A percentile compares a stretch with the other conserved stretches of the same genome.
These are phyloP conservation scores for Drosophila nikananu DNA, from an alignment of 1,140 invertebrate genomes.

Conservation along the genomic window DNA sequence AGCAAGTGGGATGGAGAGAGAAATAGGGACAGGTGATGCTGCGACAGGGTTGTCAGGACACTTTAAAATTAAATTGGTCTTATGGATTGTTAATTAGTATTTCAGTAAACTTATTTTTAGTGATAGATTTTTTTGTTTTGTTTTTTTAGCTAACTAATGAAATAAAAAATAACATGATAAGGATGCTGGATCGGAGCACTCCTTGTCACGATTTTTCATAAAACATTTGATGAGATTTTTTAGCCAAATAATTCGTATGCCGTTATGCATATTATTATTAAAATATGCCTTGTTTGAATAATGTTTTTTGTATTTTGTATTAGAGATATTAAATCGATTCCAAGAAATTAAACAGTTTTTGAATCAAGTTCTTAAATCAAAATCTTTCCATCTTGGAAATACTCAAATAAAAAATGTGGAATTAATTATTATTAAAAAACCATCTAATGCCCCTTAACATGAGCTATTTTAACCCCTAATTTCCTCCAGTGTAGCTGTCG, in stretches of 20 bases:
- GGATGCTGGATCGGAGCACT: no score
- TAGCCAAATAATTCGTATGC: no score
- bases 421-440: neutral
- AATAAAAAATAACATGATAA: no score
- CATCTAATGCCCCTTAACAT: neutral
- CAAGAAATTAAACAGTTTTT: no score
- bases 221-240: no score
- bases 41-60: constrained; percentile 50
- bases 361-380: no score
- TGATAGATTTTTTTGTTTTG: neutral
- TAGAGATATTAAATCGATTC: no score
- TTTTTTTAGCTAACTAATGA: neutral
- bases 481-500: constrained; percentile 26
- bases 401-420: neutral
- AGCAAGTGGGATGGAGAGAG: neutral
- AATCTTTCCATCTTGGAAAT: neutral
- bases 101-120: neutral
- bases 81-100: neutral
- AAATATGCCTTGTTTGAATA: no score
- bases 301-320: no score
- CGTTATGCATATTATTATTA: no score
- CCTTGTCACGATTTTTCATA: no score
- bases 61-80: neutral
- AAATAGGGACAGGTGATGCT: neutral
- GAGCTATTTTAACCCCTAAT: neutral